These are phyloP conservation scores for Eurypyga helias DNA, from an alignment of 2,113 vertebrate species.

Conservation along the genomic window DNA sequence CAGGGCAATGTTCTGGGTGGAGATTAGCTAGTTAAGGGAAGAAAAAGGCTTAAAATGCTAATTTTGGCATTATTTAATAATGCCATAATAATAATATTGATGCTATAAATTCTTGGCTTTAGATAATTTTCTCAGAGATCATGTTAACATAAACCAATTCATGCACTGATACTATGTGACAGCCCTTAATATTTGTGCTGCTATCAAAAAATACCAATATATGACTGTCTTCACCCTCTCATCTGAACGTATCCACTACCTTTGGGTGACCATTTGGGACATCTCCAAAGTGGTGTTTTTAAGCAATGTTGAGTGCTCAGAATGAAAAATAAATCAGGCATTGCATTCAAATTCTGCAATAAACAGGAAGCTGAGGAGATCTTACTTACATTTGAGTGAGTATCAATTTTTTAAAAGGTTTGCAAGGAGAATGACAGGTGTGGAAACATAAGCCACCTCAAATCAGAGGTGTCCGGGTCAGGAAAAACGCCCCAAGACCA, in stretches of 20 bases:
- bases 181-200: neutral
- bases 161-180: neutral
- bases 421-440: neutral
- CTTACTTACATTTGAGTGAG: neutral
- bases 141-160: neutral
- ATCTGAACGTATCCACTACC: neutral
- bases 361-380: neutral
- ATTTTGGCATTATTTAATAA: slow-evolving; percentile 53
- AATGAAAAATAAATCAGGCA: neutral
- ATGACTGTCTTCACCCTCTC: neutral
- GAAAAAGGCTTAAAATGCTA: slow-evolving; percentile 10
- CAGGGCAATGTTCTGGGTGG: neutral
- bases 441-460: neutral
- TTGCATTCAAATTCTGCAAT: neutral
- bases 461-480: neutral
- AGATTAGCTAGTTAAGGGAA: neutral
- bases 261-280: neutral
- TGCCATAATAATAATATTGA: neutral
- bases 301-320: neutral
- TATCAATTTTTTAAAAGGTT: neutral
- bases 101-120: neutral
- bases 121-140: neutral
- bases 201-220: neutral
- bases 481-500: neutral
- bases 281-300: neutral